A percentile compares a stretch with the other conserved stretches of the same genome.
Evolutionary conservation across 2,113 vertebrate species (phyloP).

Genomic region (Phocoena phocoena): DNA sequence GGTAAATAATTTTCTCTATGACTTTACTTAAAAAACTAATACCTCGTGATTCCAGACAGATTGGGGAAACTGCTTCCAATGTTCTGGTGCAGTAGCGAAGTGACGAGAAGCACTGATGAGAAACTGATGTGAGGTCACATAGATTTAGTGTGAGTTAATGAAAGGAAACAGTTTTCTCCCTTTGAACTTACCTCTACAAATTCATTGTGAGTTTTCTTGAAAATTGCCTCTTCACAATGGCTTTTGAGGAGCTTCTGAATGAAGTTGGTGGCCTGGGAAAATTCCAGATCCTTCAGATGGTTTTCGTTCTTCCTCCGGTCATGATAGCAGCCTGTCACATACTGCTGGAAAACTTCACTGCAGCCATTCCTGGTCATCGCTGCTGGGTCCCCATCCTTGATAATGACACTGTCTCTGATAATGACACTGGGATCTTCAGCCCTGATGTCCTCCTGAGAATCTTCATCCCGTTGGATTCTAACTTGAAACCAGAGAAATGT

Average conservation of each 20-base stretch:
- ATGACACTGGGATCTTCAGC: neutral
- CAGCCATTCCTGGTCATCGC: neutral
- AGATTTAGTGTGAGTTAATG: neutral
- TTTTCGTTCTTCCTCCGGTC: neutral
- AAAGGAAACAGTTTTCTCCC: neutral
- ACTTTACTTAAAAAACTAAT: neutral
- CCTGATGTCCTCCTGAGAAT: neutral
- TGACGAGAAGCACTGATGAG: neutral
- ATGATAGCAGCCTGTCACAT: neutral
- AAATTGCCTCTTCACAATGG: neutral
- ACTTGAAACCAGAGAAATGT: neutral
- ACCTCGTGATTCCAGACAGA: neutral
- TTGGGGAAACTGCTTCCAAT: neutral
- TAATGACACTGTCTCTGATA: neutral
- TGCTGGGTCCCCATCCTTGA: neutral
- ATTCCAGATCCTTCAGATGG: conserved; percentile 48
- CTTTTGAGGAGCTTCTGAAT: conserved; percentile 50
- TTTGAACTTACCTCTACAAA: neutral
- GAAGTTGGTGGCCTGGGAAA: conserved; percentile 39
- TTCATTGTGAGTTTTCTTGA: neutral
- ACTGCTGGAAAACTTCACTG: conserved; percentile 58
- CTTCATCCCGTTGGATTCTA: neutral
- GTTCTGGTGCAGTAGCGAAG: neutral
- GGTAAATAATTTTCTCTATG: neutral
- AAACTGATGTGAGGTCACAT: neutral